Evolutionary conservation across 2,797 vertebrate genomes (phyloP), one percentile per base, ranked within the genome.

Genomic region (Dromococcyx pavoninus): DNA sequence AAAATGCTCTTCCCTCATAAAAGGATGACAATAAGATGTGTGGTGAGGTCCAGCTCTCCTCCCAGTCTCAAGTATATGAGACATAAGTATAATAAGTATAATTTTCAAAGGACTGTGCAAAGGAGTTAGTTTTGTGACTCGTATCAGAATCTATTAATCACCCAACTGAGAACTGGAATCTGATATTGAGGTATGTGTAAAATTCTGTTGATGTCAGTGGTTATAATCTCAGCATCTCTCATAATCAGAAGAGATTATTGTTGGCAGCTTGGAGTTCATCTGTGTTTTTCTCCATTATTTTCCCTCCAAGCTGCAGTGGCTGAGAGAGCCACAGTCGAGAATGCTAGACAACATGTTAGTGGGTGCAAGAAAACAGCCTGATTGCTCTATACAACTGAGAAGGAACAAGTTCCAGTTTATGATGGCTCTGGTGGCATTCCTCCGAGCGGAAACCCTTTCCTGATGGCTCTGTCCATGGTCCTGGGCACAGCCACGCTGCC

Each of bases 401-500:
- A 72, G 76, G 88, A 46, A 21, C 11, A 46, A 23, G 43, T 71
- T 91, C 30, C 39, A 5, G 39, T 16, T 25, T 21, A 28, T 25
- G 73, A 17, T 12, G 67, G 48, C 46, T 65, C 51, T 60, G 76
- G 22, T 61, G 75, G 19, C 53, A 35, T 48, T 77, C 41, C 62
- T 43, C 18, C 35, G 11, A n/a, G 33, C 37, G 11, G 44, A 39
- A 58, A n/a, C 43, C n/a, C 56, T 27, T 37, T 37, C 33, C 74
- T 54, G 72, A 37, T 69, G 54, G 78, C 95, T 91, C 95, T 97
- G 95, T 97, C 96, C 70, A 50, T 95, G 96, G 92, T 96, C 56
- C 95, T 95, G 93, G 77, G 57, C 77, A 76, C 56, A 89, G 71
- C 64, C 39, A 48, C 27, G 23, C 7, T 33, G 25, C 73, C 89